Conservation (phyloP, 1,140 invertebrate genomes). For the Drosophila dunni region DNA sequence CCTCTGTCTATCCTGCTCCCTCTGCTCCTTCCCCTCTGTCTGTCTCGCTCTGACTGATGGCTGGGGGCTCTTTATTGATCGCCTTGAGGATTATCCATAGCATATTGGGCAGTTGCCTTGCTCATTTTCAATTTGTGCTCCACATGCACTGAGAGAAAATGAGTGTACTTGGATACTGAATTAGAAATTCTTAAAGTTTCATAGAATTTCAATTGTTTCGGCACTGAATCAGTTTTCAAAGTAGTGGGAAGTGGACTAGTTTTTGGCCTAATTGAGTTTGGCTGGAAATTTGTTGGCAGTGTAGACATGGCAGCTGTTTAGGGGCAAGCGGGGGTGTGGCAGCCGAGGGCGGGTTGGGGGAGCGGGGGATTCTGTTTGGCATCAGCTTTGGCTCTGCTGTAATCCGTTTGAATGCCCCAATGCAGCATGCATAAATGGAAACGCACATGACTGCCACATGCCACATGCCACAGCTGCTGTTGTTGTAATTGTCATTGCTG, state of each 20-base stretch:
- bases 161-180: too few relatives aligned
- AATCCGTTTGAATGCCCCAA: slow-evolving; percentile 76
- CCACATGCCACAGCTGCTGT: slow-evolving; percentile 45
- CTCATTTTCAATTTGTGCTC: slow-evolving; percentile 78
- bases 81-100: slow-evolving; percentile 75
- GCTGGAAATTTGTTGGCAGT: too few relatives aligned
- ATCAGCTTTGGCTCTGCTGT: slow-evolving; percentile 58
- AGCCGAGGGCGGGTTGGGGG: background rate
- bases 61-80: slow-evolving; percentile 73
- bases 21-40: slow-evolving; percentile 1
- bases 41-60: slow-evolving; percentile 1
- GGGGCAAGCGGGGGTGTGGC: background rate
- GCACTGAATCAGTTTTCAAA: too few relatives aligned
- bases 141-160: background rate
- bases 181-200: too few relatives aligned
- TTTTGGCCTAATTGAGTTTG: too few relatives aligned
- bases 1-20: background rate
- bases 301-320: too few relatives aligned
- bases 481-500: slow-evolving; percentile 32
- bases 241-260: too few relatives aligned
- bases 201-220: too few relatives aligned
- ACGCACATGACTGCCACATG: slow-evolving; percentile 52
- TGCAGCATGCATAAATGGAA: slow-evolving; percentile 71
- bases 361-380: background rate
- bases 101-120: slow-evolving; percentile 73